Evolutionary conservation across 2,888 invertebrate genomes (phyloP), one percentile per base, ranked within the genome.

Genomic region (Thymelicus acteon): DNA sequence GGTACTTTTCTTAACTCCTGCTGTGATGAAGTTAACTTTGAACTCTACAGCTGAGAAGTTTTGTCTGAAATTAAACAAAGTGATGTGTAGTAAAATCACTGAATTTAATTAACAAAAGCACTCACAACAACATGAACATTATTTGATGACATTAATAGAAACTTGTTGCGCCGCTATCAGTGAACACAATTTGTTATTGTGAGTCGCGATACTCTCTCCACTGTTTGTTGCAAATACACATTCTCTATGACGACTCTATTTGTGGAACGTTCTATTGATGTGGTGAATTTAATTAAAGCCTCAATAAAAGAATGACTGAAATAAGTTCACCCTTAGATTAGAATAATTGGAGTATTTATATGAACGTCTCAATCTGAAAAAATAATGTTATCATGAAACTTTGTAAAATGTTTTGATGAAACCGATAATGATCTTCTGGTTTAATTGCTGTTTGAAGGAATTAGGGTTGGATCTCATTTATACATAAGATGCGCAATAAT

Each of bases 91-190:
- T 31, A 31, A 31, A 31, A 31, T 31, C 31, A 47, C 13, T 13
- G 12, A 47, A 8, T 52, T 52, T 49, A 49, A n/a, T 19, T 52
- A 19, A 52, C 49, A 52, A 19, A 54, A 12, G 24, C 8, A 1
- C 3, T 7, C 7, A n/a, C n/a, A 31, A 57, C 24, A n/a, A n/a
- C n/a, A 57, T 57, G 31, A 31, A 13, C 57, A 24, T n/a, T 24
- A 19, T 54, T 57, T 57, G 54, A 54, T 12, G 24, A 54, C 24
- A 57, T 60, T 60, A 37, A 49, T 37, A 37, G 49, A 37, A 37
- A 63, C 63, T 49, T 63, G 63, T 63, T 63, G 63, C 63, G 37
- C 7, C 37, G 49, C 63, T 8, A 31, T 37, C 6, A 13, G 24
- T 7, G 31, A 49, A 37, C 48, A 13, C 15, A 37, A 49, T 31